A percentile compares a stretch with the other conserved stretches of the same genome.
Conservation (phyloP, 2,888 invertebrate genomes). For the Mythimna vitellina region DNA sequence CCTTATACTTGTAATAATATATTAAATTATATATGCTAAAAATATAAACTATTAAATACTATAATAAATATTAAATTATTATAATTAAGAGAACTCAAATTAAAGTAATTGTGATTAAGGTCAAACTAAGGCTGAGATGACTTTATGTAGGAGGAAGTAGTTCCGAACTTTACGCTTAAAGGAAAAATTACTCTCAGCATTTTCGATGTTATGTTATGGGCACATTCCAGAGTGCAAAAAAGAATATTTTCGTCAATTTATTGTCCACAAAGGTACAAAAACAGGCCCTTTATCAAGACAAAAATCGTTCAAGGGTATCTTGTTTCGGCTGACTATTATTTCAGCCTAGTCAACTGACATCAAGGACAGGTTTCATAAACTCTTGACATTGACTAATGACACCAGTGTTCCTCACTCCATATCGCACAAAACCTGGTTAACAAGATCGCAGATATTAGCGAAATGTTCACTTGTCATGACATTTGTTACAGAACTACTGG, state of each 20-base stretch:
- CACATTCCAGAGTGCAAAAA: too few species aligned
- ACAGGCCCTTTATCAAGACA: neutral
- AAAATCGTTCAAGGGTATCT: neutral
- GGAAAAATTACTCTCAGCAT: too few species aligned
- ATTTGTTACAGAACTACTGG: conserved; percentile 47
- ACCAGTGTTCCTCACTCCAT: conserved; percentile 26
- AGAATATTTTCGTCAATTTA: neutral
- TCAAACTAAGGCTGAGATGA: too few species aligned
- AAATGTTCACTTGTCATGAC: conserved; percentile 51
- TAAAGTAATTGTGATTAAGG: too few species aligned
- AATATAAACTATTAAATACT: too few species aligned
- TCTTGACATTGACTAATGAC: conserved; percentile 54
- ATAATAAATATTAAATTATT: too few species aligned
- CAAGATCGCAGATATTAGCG: conserved; percentile 46
- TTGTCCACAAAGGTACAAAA: neutral
- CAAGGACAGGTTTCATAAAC: conserved; percentile 41
- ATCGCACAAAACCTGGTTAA: conserved; percentile 38
- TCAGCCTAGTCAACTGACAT: conserved; percentile 21
- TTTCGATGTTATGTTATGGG: too few species aligned
- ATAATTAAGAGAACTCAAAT: too few species aligned
- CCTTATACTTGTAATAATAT: too few species aligned
- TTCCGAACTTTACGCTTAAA: too few species aligned
- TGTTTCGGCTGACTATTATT: conserved; percentile 18
- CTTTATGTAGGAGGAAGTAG: too few species aligned
- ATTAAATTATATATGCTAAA: too few species aligned